Evolutionary conservation across 1,140 invertebrate species (phyloP), one percentile per base, ranked within the genome.

Genomic region (Bombus huntii): DNA sequence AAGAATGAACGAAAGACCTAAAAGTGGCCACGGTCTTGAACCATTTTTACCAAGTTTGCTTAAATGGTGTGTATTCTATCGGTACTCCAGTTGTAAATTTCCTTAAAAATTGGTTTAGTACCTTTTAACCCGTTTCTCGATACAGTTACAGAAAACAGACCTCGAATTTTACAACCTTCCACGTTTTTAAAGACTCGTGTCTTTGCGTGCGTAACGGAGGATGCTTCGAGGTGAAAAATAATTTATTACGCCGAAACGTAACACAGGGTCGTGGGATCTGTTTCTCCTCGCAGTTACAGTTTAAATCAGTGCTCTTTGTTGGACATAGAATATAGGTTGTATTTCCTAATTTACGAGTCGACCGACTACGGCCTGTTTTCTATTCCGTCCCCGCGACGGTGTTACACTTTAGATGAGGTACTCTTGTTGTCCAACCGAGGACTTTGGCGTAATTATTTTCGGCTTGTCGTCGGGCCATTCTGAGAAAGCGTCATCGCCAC

Each of bases 241-340:
- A 94, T 93, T 94, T 93, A 93, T 91, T 91, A 71, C 91, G 85
- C 83, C 47, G 62, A 91, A 66, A 66, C 88, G 88, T 91, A 89
- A 86, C 86, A 37, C 80, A 81, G 57, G 15, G 1, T 34, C 39
- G 65, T 59, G 57, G 68, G 87, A 91, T 93, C 88, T 90, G 83
- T 92, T 93, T 93, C 79, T 92, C 90, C 88, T 85, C 89, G 90
- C 88, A 93, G 93, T 92, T 94, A 93, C 93, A 93, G 72, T 94
- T 94, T 93, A 94, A 92, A 94, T 93, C 87, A 83, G 86, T 73
- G 68, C 9, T 75, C 86, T 89, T 93, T 93, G 92, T 92, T 87
- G 82, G 68, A 10, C 1, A 3, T 18, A 53, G 73, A 75, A 71
- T 42, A 66, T 74, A 6, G 81, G 68, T 59, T 71, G 78, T 85